phyloP scores from a whole-genome alignment of 2,113 vertebrate species.

The Bubo blakistoni region DNA sequence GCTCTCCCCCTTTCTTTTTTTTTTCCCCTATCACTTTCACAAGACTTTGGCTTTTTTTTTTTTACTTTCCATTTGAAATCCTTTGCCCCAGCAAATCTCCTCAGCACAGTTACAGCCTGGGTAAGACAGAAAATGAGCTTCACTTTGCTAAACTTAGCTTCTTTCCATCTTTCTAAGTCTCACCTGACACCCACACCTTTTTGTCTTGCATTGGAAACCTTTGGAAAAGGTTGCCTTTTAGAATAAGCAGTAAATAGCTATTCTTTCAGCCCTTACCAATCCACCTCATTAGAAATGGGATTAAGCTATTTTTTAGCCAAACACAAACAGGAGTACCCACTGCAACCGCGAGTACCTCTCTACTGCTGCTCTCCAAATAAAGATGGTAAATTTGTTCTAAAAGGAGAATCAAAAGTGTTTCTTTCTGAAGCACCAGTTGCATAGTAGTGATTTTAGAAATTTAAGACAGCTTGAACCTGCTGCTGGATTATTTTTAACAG shows the following conservation, averaged over 20 bases:
- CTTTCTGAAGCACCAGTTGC: constrained; percentile 1
- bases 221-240: neutral
- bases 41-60: neutral
- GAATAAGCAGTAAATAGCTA: neutral
- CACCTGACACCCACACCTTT: neutral
- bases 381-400: neutral
- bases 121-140: neutral
- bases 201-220: neutral
- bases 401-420: neutral
- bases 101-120: neutral
- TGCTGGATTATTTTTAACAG: constrained; percentile 53
- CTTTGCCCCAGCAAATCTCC: neutral
- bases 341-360: neutral
- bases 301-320: constrained; percentile 23
- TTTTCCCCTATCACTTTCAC: neutral
- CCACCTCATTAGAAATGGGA: neutral
- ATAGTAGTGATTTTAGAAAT: neutral
- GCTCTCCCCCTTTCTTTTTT: neutral
- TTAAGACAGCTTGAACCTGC: neutral
- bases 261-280: neutral
- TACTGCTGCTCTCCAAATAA: neutral
- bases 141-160: neutral
- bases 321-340: neutral
- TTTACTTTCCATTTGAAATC: neutral
- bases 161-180: neutral